Base-by-base conservation (phyloP, 2,113 vertebrate species). In the Catharus bicknelli region DNA sequence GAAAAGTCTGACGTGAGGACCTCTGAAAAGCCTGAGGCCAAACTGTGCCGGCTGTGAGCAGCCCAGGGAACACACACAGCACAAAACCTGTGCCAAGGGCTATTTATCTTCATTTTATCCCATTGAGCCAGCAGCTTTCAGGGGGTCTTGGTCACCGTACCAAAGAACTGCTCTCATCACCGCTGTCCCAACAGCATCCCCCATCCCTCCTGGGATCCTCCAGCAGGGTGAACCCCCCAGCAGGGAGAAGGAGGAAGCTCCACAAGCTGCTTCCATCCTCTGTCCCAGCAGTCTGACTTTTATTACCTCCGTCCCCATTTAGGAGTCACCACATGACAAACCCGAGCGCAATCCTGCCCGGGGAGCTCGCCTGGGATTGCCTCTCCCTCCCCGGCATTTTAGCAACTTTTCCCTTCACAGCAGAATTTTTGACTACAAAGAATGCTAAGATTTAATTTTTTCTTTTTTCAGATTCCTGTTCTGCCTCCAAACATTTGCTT, bases 261-360 rank as follows among this genome's bases (percentile, higher is more conserved):
- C 20, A 2, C 70, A 9, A 0, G 2, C 78, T 82, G 40, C 66
- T 20, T 19, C 61, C 87, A 63, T 25, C 76, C 83, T 53, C 67
- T 2, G 23, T 43, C 90, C 80, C 92, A 63, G 73, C 88, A 68
- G 76, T 26, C 54, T 2, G 3, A 72, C 19, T 90, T 90, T 92
- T 88, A 95, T 90, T 61, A 66, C 94, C 95, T 94, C 88, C 17
- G 12, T 86, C 89, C 90, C 83, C 85, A 30, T 79, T 95, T 63
- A 93, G 93, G 95, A 90, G 58, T 9, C 58, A 57, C 16, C 83
- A 92, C 92, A 83, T 86, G 86, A 83, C 80, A 68, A 68, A 91
- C 45, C 3, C 11, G 0, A 95, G 90, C 2, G 15, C 82, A 54
- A 74, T 53, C 88, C 93, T 25, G 54, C 69, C 7, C 62, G 27